Base-by-base conservation (phyloP, 1,140 invertebrate species). In the Stegodyphus mimosarum region DNA sequence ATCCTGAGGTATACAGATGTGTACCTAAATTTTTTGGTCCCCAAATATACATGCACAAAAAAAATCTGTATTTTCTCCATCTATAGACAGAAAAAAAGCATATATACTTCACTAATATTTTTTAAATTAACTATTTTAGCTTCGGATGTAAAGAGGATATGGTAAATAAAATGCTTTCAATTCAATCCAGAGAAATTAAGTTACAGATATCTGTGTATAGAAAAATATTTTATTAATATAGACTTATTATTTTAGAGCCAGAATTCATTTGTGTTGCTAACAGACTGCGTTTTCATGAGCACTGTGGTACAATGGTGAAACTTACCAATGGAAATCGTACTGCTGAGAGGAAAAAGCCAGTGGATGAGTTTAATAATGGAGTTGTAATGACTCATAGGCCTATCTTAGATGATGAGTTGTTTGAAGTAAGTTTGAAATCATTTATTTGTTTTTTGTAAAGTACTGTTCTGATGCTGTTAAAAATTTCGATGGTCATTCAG, bases 301-400 rank as follows among this genome's bases (percentile, higher is more conserved):
- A 95, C 77, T 96, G 95, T 89, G 97, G 97, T 0, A 94, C 94
- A 6, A 91, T 98, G 63, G 95, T 98, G 0, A 97, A 96, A 90
- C 91, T 99, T n/a, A 95, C 95, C 0, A 93, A 94, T 87, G 94
- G 95, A 88, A 94, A 94, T 84, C 93, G 96, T 88, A 95, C 96
- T 7, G 97, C 96, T 0, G 95, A 98, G 91, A 85, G 97, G 73
- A 92, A 94, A 71, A 91, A 95, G 87, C 96, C 97, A 1, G 90
- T 96, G n/a, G 97, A 97, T 90, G 97, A 98, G 90, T 98, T 98
- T 89, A 97, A 97, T 90, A 97, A 97, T 90, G 96, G 95, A 6
- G 95, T 97, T 10, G 95, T 97, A 0, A 96, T 97, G 95, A 97
- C 95, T 0, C 95, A 97, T 89, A 92, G 97, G 72, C 94, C 96